Percentiles rank a stretch among this genome's conserved stretches.
phyloP scores from a whole-genome alignment of 2,888 invertebrate species.

The Cryptosula pallasiana region DNA sequence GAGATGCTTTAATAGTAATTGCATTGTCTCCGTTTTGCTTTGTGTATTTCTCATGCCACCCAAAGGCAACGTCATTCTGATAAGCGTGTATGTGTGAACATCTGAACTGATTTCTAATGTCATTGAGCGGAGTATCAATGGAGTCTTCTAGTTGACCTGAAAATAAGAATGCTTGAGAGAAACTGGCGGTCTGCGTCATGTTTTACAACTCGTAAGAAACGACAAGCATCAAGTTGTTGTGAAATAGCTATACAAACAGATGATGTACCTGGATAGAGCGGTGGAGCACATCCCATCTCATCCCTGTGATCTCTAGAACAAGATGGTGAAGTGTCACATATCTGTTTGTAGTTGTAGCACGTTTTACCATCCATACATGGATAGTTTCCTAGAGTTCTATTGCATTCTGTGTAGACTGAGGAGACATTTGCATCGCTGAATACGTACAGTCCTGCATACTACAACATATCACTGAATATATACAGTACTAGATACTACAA shows the following conservation, averaged over 20 bases:
- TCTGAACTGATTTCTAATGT: background rate
- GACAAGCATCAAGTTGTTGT: too few species aligned
- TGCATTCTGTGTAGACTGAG: slow-evolving; percentile 36
- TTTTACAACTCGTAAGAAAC: too few species aligned
- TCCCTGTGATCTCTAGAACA: slow-evolving; percentile 64
- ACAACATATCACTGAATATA: too few species aligned
- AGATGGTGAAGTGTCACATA: slow-evolving; percentile 72
- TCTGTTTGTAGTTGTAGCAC: slow-evolving; percentile 70
- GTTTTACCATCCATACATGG: slow-evolving; percentile 70
- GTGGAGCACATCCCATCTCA: slow-evolving; percentile 42
- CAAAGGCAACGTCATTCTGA: slow-evolving; percentile 25
- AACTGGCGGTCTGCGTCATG: too few species aligned
- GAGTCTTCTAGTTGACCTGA: background rate
- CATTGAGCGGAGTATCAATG: background rate
- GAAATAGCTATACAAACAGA: too few species aligned
- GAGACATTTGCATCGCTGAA: slow-evolving; percentile 74
- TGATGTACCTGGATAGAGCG: background rate
- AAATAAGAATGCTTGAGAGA: too few species aligned
- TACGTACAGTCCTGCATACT: slow-evolving; percentile 73
- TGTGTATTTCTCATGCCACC: slow-evolving; percentile 28
- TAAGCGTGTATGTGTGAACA: slow-evolving; percentile 11
- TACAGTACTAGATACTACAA: too few species aligned
- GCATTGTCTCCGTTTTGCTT: slow-evolving; percentile 42
- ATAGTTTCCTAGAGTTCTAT: slow-evolving; percentile 60
- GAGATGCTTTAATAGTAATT: slow-evolving; percentile 44